Conservation (phyloP, 2,888 invertebrate genomes). For the Phortica magna region DNA sequence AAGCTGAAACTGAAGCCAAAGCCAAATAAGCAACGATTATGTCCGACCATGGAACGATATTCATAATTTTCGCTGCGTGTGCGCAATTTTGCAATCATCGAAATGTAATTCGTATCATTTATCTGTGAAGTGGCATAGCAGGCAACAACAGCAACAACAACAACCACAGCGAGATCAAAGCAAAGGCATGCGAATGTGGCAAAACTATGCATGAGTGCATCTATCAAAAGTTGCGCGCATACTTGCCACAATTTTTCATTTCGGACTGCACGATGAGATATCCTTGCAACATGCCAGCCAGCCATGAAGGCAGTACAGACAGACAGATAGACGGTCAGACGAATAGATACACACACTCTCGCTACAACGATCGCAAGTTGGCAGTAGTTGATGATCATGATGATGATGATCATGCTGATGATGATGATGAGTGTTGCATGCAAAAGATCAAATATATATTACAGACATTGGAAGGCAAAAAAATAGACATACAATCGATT, state of each 20-base stretch:
- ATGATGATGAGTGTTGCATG: not conserved
- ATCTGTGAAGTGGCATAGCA: constrained; percentile 50
- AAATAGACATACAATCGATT: constrained; percentile 4
- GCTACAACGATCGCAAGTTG: not conserved
- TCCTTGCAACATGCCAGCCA: constrained; percentile 18
- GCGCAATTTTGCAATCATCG: constrained; percentile 68
- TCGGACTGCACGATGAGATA: constrained; percentile 35
- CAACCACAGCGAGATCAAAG: constrained; percentile 42
- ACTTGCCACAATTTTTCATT: constrained; percentile 65
- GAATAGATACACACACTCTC: not conserved
- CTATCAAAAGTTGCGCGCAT: constrained; percentile 26
- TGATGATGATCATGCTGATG: not conserved
- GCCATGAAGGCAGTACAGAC: not conserved
- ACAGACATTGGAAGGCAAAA: not conserved
- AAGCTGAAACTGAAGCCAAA: not conserved
- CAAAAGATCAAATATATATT: constrained; percentile 8
- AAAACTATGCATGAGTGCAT: constrained; percentile 14
- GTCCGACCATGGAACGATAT: constrained; percentile 17
- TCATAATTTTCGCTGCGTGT: constrained; percentile 44
- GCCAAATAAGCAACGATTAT: constrained; percentile 6
- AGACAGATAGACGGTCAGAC: not conserved
- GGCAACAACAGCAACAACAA: constrained; percentile 40
- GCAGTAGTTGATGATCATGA: not conserved
- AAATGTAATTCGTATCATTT: constrained; percentile 72
- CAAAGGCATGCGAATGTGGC: not conserved